A percentile compares a stretch with the other conserved stretches of the same genome.
phyloP scores from a whole-genome alignment of 2,888 invertebrate species.

The Coelopa pilipes region DNA sequence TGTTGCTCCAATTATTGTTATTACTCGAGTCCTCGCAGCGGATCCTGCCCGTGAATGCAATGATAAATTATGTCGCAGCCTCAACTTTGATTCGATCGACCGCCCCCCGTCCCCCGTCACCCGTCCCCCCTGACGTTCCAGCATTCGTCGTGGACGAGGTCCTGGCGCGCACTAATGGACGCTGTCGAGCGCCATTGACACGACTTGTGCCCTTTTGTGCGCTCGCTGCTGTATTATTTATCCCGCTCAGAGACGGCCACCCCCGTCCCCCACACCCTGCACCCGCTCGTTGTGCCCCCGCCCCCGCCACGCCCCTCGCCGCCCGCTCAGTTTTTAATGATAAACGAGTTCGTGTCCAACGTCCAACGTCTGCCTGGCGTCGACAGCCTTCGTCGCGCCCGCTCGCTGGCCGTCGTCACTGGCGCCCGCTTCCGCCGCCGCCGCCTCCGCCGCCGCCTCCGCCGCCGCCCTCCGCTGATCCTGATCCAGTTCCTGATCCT shows the following conservation, averaged over 20 bases:
- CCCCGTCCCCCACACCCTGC: not conserved
- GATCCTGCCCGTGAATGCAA: slow-evolving; percentile 24
- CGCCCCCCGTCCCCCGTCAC: not conserved
- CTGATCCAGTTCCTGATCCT: not conserved
- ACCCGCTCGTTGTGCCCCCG: not conserved
- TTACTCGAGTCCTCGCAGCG: slow-evolving; percentile 17
- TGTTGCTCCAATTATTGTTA: slow-evolving; percentile 26
- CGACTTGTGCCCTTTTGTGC: slow-evolving; percentile 35
- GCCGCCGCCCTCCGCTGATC: not conserved
- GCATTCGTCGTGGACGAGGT: too few species aligned
- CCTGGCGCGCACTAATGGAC: slow-evolving; percentile 35
- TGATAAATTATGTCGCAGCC: slow-evolving; percentile 49
- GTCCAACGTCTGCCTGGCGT: not conserved
- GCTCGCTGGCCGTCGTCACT: too few species aligned
- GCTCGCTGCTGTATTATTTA: slow-evolving; percentile 30
- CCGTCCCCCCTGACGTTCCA: slow-evolving; percentile 11
- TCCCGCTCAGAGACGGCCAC: too few species aligned
- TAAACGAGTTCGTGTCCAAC: slow-evolving; percentile 35
- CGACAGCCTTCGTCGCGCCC: not conserved
- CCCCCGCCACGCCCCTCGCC: not conserved
- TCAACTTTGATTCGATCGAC: slow-evolving; percentile 41
- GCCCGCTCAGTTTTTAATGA: slow-evolving; percentile 38
- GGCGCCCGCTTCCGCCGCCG: too few species aligned
- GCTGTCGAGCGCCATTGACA: slow-evolving; percentile 40
- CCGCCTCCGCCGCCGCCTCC: not conserved